Evolutionary conservation across 2,888 invertebrate genomes (phyloP), one percentile per base, ranked within the genome.

Genomic region (Alcis repandata): DNA sequence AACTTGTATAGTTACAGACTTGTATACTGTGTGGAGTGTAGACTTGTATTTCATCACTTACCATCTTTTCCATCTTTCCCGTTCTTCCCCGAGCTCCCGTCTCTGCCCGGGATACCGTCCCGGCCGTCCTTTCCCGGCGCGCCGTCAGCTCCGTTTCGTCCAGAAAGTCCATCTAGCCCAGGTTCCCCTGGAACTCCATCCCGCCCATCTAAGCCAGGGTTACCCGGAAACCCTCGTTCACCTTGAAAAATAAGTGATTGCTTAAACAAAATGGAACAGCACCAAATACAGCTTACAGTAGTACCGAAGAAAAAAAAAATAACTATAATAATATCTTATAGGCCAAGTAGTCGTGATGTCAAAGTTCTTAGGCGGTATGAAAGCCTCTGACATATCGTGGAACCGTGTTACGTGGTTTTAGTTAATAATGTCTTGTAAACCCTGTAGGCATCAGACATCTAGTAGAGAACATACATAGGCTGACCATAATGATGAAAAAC

Each of bases 121-220:
- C 94, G 87, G 0, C 97, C 97, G 0, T 97, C 96, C 67, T 94
- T 94, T 0, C 98, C 98, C 68, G 98, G 94, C 1, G 94, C 93
- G 0, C 97, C 97, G 76, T 97, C 97, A 17, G 96, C 95, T 0
- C 98, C 98, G 68, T 97, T 97, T 59, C 98, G 94, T 1, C 98
- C 98, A 0, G 97, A 97, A 69, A 97, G 95, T 0, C 98, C 98
- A 77, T 97, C 97, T 38, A 98, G 89, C 0, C 98, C 98, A 0
- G 98, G 98, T 78, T 98, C 98, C 0, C 98, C 98, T 0, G 98
- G 98, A 0, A 98, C 95, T 2, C 98, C 98, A 75, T 98, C 98
- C 59, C 97, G 92, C 0, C 98, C 98, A 79, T 98, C 98, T 1
- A 98, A 86, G 0, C 97, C 97, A 0, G 95, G 90, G 43, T 95